Conservation (phyloP, 2,113 vertebrate species). For the Xenopus borealis region DNA sequence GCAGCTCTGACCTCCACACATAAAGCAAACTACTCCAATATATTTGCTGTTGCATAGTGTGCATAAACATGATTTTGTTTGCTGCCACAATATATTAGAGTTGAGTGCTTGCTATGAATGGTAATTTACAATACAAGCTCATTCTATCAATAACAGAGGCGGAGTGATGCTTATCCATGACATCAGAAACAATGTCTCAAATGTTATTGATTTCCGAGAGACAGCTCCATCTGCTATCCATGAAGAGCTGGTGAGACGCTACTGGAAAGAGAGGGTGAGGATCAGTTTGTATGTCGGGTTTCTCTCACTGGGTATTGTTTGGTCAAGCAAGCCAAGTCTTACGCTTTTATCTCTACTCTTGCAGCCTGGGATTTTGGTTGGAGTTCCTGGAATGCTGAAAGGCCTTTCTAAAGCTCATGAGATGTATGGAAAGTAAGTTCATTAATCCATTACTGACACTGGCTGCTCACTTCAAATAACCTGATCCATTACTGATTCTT, state of each 20-base stretch:
- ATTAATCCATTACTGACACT: too few species aligned
- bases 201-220: constrained; percentile 91
- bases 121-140: too few species aligned
- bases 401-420: constrained; percentile 87
- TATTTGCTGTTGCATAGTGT: too few species aligned
- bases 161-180: constrained; percentile 95
- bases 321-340: background rate
- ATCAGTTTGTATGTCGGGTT: background rate
- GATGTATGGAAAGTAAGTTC: constrained; percentile 83
- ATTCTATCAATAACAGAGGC: constrained; percentile 65
- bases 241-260: constrained; percentile 70
- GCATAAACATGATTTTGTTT: too few species aligned
- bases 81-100: too few species aligned
- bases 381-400: constrained; percentile 88
- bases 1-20: too few species aligned
- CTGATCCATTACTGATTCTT: too few species aligned
- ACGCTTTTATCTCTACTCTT: constrained; percentile 13
- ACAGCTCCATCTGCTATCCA: constrained; percentile 80
- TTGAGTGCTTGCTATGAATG: too few species aligned
- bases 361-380: constrained; percentile 87
- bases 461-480: too few species aligned
- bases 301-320: background rate
- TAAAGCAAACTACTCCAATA: too few species aligned
- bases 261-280: constrained; percentile 74
- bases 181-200: constrained; percentile 87